A percentile compares a stretch with the other conserved stretches of the same genome.
These are phyloP conservation scores for Cyphomyrus discorhynchus DNA, from an alignment of 2,113 vertebrate genomes.

Conservation along the genomic window DNA sequence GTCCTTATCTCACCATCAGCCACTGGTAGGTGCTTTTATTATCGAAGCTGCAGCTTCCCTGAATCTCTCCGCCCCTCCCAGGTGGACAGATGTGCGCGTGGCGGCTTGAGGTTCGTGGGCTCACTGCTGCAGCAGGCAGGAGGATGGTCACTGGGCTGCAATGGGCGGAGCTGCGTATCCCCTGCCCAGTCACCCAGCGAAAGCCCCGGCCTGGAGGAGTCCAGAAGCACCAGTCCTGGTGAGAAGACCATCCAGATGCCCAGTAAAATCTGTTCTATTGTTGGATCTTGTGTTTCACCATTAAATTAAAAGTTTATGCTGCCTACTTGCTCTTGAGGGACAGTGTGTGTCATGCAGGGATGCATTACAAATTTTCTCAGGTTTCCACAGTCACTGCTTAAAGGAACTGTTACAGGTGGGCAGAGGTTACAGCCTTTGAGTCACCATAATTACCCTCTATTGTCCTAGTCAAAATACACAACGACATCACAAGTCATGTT, in stretches of 20 bases:
- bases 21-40: neutral
- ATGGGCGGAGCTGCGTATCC: constrained; percentile 51
- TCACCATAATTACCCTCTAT: neutral
- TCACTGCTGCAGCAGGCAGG: constrained; percentile 72
- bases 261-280: neutral
- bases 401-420: neutral
- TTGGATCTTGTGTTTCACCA: neutral
- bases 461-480: neutral
- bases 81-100: constrained; percentile 78
- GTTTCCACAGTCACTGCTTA: neutral
- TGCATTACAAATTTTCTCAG: neutral
- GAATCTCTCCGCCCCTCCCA: constrained; percentile 33
- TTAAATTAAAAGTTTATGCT: neutral
- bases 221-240: constrained; percentile 53
- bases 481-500: neutral
- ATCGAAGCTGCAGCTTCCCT: neutral
- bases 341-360: neutral
- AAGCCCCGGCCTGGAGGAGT: constrained; percentile 52
- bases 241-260: constrained; percentile 15
- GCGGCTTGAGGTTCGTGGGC: constrained; percentile 81
- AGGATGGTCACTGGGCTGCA: constrained; percentile 42
- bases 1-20: neutral
- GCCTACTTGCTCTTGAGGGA: neutral
- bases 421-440: neutral
- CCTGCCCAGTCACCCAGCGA: constrained; percentile 48